phyloP scores from a whole-genome alignment of 2,113 vertebrate species.

The Tyrannus savana region DNA sequence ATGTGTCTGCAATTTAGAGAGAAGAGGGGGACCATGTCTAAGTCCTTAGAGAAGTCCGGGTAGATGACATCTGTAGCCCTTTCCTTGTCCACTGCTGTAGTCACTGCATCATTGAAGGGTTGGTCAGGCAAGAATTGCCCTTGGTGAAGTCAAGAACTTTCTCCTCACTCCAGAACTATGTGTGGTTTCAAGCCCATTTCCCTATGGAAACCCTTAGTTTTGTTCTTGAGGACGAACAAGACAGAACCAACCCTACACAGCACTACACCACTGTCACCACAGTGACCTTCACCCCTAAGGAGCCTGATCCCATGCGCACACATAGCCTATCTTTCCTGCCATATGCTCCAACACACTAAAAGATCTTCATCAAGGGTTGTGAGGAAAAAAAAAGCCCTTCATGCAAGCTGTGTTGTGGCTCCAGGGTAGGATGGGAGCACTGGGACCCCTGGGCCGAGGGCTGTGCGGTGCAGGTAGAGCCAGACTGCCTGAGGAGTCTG shows the following conservation, averaged over 20 bases:
- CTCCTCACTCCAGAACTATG: not conserved
- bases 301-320: not conserved
- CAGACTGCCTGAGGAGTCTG: not conserved
- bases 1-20: not conserved
- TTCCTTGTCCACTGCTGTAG: not conserved
- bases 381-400: not conserved
- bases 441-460: rapidly evolving
- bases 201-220: not conserved
- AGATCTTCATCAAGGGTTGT: not conserved
- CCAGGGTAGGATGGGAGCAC: rapidly evolving
- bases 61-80: not conserved
- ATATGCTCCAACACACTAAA: rapidly evolving
- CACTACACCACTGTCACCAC: not conserved
- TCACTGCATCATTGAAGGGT: not conserved
- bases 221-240: not conserved
- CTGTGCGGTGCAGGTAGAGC: rapidly evolving
- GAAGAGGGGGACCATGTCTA: not conserved
- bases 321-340: rapidly evolving
- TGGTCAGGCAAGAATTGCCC: rapidly evolving
- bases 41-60: not conserved
- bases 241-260: rapidly evolving
- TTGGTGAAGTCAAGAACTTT: not conserved
- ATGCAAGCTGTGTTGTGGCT: not conserved
- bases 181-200: not conserved
- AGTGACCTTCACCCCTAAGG: too few species aligned